Evolutionary conservation across 2,113 vertebrate genomes (phyloP).

Genomic region (Laterallus jamaicensis): DNA sequence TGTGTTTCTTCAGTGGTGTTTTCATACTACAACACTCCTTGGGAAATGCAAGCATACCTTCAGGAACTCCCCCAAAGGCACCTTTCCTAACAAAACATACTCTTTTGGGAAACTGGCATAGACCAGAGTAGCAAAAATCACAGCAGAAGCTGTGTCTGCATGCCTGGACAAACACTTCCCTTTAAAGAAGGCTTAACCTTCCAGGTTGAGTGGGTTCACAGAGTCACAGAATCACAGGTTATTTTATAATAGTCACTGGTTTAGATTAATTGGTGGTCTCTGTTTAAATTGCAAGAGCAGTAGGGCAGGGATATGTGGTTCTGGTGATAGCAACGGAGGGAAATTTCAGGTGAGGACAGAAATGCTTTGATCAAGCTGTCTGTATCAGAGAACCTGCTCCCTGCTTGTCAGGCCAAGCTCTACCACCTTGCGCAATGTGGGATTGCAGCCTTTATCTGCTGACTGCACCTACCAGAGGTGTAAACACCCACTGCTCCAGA

Average conservation of each 20-base stretch:
- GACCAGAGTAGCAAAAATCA: neutral
- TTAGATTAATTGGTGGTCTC: neutral
- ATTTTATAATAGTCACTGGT: neutral
- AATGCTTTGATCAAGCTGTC: neutral
- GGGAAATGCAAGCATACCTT: neutral
- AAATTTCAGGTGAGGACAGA: conserved; percentile 11
- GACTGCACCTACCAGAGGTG: neutral
- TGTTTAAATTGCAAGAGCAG: neutral
- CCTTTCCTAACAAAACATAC: neutral
- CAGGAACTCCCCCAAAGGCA: neutral
- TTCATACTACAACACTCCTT: neutral
- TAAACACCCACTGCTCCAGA: neutral
- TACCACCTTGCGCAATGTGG: neutral
- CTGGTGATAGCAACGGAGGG: neutral
- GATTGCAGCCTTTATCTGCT: neutral
- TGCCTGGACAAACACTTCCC: neutral
- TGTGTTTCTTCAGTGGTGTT: neutral
- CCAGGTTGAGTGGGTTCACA: neutral
- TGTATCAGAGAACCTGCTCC: neutral
- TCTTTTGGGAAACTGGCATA: neutral
- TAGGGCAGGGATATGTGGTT: neutral
- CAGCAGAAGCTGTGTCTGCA: neutral
- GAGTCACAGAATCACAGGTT: no score
- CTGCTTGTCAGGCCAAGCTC: neutral
- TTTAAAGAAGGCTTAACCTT: neutral